Base-by-base conservation (phyloP, 2,888 invertebrate species). In the Cybosia mesomella region DNA sequence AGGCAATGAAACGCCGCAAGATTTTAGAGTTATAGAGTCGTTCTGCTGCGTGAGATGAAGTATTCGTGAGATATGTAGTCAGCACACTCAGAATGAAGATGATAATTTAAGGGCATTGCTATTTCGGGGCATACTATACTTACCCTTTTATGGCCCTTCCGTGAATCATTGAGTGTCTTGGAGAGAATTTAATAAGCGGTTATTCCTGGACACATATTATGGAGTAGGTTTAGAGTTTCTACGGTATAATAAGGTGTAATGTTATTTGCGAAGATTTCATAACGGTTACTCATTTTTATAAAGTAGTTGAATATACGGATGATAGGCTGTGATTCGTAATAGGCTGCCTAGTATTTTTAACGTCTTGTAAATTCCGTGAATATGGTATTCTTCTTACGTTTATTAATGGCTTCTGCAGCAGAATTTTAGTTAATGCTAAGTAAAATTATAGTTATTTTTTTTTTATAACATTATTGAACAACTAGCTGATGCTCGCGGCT, bases 1-100 rank as follows among this genome's bases (percentile, higher is more conserved):
- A 78, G 73, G 88, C 79, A 87, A 87, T 87, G 85, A 88, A 88
- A 89, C 75, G 80, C 85, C 86, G 76, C 84, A 84, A 84, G 84
- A 86, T 87, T 88, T 86, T 78, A 84, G 75, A 84, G 83, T 86
- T 84, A 86, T 81, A 77, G 79, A 72, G 75, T 80, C 81, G 83
- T 84, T 84, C 75, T 80, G 68, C 72, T 75, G 72, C 71, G 72
- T 72, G 67, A 71, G 74, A 75, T 75, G 72, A 78, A 76, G 73
- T 74, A 77, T 74, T 75, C 67, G 49, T 43, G 39, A 65, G 59
- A 71, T 72, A 72, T 73, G 70, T 60, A 73, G 77, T 79, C 81
- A 81, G 81, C 81, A 79, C 55, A 74, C 71, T 67, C 62, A 58
- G 68, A 76, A 75, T 77, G 81, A 67, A 77, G 67, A 81, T 79